phyloP scores from a whole-genome alignment of 2,113 vertebrate species.

The Stegostoma tigrinum region DNA sequence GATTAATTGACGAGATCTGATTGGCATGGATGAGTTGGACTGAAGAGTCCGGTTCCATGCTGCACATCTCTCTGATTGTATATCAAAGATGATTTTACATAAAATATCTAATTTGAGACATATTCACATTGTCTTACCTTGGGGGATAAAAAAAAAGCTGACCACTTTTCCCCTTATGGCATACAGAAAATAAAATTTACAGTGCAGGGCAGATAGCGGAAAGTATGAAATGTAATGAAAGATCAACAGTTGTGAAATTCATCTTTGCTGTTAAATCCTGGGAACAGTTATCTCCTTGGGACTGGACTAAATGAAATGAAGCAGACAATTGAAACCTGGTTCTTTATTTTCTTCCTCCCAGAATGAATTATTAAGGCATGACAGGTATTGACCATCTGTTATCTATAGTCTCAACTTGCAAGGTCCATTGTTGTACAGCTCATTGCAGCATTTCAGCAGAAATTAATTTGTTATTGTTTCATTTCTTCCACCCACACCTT shows the following conservation, averaged over 20 bases:
- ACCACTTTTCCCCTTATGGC: not conserved
- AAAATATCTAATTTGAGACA: not conserved
- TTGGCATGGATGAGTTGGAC: no score
- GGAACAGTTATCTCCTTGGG: not conserved
- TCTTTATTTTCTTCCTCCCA: not conserved
- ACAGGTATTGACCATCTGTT: not conserved
- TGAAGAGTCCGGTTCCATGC: no score
- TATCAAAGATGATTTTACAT: not conserved
- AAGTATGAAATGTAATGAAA: not conserved
- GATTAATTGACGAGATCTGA: no score
- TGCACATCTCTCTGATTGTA: no score
- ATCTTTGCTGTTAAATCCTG: not conserved
- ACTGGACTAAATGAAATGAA: constrained; percentile 21
- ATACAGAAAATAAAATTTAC: not conserved
- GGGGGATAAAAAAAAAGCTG: not conserved
- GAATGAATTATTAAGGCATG: not conserved
- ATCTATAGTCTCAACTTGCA: not conserved
- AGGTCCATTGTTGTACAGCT: not conserved
- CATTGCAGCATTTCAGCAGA: not conserved
- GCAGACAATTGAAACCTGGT: not conserved
- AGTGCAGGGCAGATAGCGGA: not conserved
- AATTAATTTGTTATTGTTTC: not conserved
- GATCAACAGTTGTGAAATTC: not conserved
- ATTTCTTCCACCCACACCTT: not conserved
- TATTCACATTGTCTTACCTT: not conserved